Evolutionary conservation across 2,888 invertebrate species (phyloP).

Genomic region (Archips xylosteana): DNA sequence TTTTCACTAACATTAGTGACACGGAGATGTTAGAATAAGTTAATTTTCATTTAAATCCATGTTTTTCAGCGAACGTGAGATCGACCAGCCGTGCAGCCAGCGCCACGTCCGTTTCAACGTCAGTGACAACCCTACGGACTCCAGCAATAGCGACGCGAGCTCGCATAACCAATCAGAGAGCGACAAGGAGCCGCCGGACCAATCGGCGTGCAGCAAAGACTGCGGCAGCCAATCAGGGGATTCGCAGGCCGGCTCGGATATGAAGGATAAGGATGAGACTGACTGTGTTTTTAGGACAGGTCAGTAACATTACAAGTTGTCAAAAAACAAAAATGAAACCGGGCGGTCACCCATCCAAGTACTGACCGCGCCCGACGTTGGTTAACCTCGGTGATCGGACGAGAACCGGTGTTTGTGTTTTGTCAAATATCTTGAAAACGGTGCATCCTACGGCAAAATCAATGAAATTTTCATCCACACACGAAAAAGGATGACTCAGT

Average conservation of each 20-base stretch:
- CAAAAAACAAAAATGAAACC: too few species aligned
- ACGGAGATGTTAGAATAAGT: too few species aligned
- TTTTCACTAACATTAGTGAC: too few species aligned
- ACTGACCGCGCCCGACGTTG: too few species aligned
- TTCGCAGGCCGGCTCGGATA: conserved; percentile 34
- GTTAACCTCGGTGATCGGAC: too few species aligned
- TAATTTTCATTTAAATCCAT: not conserved
- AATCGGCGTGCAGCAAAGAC: conserved; percentile 17
- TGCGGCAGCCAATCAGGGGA: conserved; percentile 23
- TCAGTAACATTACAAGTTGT: conserved; percentile 2
- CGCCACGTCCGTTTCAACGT: conserved; percentile 59
- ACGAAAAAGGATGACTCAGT: too few species aligned
- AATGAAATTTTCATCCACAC: too few species aligned
- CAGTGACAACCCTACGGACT: conserved; percentile 56
- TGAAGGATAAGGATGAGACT: conserved; percentile 27
- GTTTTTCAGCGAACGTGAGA: not conserved
- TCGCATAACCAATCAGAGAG: conserved; percentile 50
- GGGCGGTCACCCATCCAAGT: too few species aligned
- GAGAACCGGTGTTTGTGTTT: too few species aligned
- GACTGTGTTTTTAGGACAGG: conserved; percentile 31
- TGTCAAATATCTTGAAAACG: too few species aligned
- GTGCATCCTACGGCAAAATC: too few species aligned
- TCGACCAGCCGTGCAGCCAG: conserved; percentile 35
- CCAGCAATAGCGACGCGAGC: conserved; percentile 69
- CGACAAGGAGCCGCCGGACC: conserved; percentile 23